Evolutionary conservation across 2,113 vertebrate species (phyloP).

Genomic region (Osmerus eperlanus): DNA sequence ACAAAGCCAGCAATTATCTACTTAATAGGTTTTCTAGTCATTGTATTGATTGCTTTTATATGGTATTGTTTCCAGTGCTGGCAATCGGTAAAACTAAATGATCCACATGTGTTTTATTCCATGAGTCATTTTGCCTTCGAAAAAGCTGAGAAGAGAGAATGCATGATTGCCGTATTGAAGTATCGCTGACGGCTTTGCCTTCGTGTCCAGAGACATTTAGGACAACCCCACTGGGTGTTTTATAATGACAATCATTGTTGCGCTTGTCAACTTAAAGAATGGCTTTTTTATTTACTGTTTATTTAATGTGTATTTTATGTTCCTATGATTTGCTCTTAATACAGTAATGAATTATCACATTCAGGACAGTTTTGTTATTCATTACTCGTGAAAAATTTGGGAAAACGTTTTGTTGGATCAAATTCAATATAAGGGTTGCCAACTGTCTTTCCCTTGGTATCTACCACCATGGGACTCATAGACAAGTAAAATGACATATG

Average conservation of each 20-base stretch:
- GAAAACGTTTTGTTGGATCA: neutral
- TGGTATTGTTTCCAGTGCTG: slow-evolving; percentile 51
- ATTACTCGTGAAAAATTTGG: neutral
- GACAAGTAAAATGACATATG: neutral
- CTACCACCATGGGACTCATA: neutral
- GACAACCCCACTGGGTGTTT: slow-evolving; percentile 13
- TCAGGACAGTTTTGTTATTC: neutral
- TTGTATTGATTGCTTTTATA: slow-evolving; percentile 43
- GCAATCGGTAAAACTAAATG: slow-evolving; percentile 54
- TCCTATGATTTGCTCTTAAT: neutral
- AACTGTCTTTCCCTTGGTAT: slow-evolving; percentile 1
- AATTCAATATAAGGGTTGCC: neutral
- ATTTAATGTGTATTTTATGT: neutral
- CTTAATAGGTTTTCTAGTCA: slow-evolving; percentile 48
- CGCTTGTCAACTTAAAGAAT: neutral
- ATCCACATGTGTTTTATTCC: slow-evolving; percentile 51
- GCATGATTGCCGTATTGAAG: slow-evolving; percentile 25
- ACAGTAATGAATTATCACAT: neutral
- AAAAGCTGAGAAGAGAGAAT: slow-evolving; percentile 21
- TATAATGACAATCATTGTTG: neutral
- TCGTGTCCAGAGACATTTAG: slow-evolving; percentile 29
- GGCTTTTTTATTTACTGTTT: neutral
- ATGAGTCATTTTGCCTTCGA: slow-evolving; percentile 48
- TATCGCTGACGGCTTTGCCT: slow-evolving; percentile 31
- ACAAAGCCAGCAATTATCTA: slow-evolving; percentile 37